phyloP scores from a whole-genome alignment of 2,113 vertebrate species.

The Polyodon spathula region DNA sequence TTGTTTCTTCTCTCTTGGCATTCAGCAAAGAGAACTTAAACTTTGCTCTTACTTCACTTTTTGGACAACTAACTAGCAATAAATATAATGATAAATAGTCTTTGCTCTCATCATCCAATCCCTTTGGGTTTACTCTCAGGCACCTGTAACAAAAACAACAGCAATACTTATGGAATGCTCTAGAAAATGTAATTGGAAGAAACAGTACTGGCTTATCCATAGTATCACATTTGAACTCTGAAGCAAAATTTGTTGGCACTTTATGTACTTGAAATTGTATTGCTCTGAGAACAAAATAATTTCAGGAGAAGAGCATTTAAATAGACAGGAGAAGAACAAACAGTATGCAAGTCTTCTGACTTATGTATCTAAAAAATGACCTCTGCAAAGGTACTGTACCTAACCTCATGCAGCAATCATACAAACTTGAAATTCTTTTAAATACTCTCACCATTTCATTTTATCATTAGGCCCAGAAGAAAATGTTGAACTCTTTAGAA shows the following conservation, averaged over 20 bases:
- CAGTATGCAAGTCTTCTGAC: too few species aligned
- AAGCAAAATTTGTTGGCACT: too few species aligned
- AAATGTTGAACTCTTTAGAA: conserved; percentile 77
- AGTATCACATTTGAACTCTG: not conserved
- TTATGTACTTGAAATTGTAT: too few species aligned
- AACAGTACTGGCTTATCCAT: conserved; percentile 22
- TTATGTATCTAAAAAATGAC: too few species aligned
- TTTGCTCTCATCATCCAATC: conserved; percentile 97
- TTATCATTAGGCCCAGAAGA: conserved; percentile 76
- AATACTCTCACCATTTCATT: conserved; percentile 69
- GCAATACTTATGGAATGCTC: conserved; percentile 12
- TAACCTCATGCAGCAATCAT: too few species aligned
- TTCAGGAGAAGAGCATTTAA: too few species aligned
- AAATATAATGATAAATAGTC: conserved; percentile 95
- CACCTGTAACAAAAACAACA: conserved; percentile 63
- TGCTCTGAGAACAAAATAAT: too few species aligned
- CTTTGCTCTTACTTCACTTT: conserved; percentile 98
- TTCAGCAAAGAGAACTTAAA: conserved; percentile 97
- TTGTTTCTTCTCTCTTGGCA: conserved; percentile 94
- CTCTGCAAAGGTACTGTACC: too few species aligned
- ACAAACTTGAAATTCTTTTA: too few species aligned
- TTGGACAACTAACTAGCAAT: conserved; percentile 96
- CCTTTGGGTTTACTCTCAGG: conserved; percentile 96
- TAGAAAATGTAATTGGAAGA: conserved; percentile 13
- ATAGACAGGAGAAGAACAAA: too few species aligned